A percentile compares a stretch with the other conserved stretches of the same genome.
Evolutionary conservation across 2,888 invertebrate species (phyloP).

Genomic region (Timandra comae): DNA sequence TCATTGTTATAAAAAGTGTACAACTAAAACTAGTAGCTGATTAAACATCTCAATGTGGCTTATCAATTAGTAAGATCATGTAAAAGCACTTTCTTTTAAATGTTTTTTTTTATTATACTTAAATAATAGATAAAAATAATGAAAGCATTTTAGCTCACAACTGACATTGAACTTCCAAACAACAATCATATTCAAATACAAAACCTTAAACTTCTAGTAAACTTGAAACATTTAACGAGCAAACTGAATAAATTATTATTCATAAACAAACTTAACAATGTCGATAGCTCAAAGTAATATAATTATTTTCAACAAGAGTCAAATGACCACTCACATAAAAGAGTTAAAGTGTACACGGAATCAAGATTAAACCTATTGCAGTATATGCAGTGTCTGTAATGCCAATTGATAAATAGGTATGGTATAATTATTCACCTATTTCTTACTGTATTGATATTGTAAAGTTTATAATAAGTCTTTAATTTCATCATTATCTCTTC

Average conservation of each 20-base stretch:
- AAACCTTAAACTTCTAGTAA: slow-evolving; percentile 73
- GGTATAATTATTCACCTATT: slow-evolving; percentile 57
- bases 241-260: slow-evolving; percentile 77
- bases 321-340: slow-evolving; percentile 52
- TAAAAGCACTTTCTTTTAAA: slow-evolving; percentile 74
- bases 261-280: slow-evolving; percentile 77
- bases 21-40: slow-evolving; percentile 77
- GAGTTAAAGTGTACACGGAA: slow-evolving; percentile 46
- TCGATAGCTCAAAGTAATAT: slow-evolving; percentile 75
- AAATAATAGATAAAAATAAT: slow-evolving; percentile 74
- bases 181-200: slow-evolving; percentile 72
- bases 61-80: slow-evolving; percentile 75
- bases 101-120: slow-evolving; percentile 74
- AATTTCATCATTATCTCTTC: slow-evolving; percentile 72
- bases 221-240: slow-evolving; percentile 77
- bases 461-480: slow-evolving; percentile 54
- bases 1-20: slow-evolving; percentile 77
- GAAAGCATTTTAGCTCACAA: slow-evolving; percentile 68
- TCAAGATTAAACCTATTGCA: slow-evolving; percentile 46
- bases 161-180: slow-evolving; percentile 66
- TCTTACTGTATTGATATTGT: slow-evolving; percentile 73
- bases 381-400: slow-evolving; percentile 43
- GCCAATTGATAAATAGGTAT: slow-evolving; percentile 59
- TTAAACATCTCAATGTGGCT: slow-evolving; percentile 75
- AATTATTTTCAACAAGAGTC: slow-evolving; percentile 71